A percentile compares a stretch with the other conserved stretches of the same genome.
These are phyloP conservation scores for Aporophyla lueneburgensis DNA, from an alignment of 2,888 invertebrate genomes.

Conservation along the genomic window DNA sequence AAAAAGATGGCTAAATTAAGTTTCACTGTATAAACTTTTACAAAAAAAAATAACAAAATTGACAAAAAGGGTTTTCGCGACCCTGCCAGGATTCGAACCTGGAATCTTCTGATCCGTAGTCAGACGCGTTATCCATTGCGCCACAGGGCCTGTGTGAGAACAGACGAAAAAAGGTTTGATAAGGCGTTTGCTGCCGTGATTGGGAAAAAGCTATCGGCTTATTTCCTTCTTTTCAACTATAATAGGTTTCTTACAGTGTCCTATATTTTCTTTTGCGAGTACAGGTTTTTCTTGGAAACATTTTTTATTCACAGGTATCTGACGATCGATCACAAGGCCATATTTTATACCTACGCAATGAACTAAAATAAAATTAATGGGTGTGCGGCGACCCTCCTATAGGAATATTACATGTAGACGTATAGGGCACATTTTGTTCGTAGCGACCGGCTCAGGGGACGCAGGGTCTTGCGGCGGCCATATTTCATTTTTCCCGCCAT, in stretches of 20 bases:
- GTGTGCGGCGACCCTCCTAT: slow-evolving; percentile 59
- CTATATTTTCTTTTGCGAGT: neutral
- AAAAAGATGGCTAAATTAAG: neutral
- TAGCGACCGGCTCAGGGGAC: slow-evolving; percentile 57
- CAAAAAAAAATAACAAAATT: slow-evolving; percentile 54
- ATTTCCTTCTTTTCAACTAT: neutral
- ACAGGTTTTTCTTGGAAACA: neutral
- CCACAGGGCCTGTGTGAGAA: slow-evolving; percentile 87
- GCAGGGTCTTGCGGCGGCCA: slow-evolving; percentile 76
- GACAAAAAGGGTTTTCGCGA: slow-evolving; percentile 75
- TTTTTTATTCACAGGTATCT: slow-evolving; percentile 38
- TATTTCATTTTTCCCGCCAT: slow-evolving; percentile 84
- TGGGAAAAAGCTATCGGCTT: accelerated
- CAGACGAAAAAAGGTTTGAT: slow-evolving; percentile 63
- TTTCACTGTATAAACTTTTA: neutral
- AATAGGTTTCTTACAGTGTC: neutral
- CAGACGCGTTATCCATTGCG: slow-evolving; percentile 93
- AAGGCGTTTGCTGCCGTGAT: neutral
- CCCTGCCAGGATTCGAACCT: slow-evolving; percentile 93
- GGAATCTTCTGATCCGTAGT: slow-evolving; percentile 94
- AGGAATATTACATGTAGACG: slow-evolving; percentile 63
- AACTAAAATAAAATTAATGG: slow-evolving; percentile 69
- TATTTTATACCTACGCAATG: slow-evolving; percentile 66
- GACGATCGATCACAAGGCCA: slow-evolving; percentile 35
- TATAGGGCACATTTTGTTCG: slow-evolving; percentile 62